A percentile compares a stretch with the other conserved stretches of the same genome.
Evolutionary conservation across 2,888 invertebrate genomes (phyloP).

Genomic region (Amiota communis): DNA sequence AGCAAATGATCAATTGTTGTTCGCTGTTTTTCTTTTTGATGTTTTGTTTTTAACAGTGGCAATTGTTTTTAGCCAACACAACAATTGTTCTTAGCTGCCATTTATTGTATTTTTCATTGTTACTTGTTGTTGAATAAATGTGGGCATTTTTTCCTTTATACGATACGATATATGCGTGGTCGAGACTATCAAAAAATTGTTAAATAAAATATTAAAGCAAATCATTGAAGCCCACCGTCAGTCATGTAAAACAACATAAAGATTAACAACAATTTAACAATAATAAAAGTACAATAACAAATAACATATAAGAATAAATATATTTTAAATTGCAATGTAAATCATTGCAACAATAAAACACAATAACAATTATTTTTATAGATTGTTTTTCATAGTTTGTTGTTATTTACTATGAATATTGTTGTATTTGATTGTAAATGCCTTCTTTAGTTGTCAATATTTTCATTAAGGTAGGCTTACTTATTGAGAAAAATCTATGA

Average conservation of each 20-base stretch:
- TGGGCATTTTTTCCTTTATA: conserved; percentile 13
- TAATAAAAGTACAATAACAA: neutral
- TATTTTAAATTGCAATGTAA: neutral
- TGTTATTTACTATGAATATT: conserved; percentile 35
- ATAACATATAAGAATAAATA: neutral
- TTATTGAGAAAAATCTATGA: conserved; percentile 1
- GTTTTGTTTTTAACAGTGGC: conserved; percentile 21
- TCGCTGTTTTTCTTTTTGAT: neutral
- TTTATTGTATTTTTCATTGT: conserved; percentile 29
- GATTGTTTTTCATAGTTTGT: conserved; percentile 37
- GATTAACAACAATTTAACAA: conserved; percentile 1
- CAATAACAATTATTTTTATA: conserved; percentile 1
- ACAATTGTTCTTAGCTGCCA: conserved; percentile 33
- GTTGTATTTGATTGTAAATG: conserved; percentile 35
- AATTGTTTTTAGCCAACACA: conserved; percentile 25
- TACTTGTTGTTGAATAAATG: conserved; percentile 18
- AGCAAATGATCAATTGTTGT: conserved; percentile 2
- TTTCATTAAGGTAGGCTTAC: conserved; percentile 58
- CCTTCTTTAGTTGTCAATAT: conserved; percentile 57
- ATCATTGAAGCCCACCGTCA: conserved; percentile 12
- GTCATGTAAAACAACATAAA: neutral
- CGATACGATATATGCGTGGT: no score
- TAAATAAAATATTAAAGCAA: neutral
- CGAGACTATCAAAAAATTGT: no score
- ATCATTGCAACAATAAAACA: neutral